Conservation (phyloP, 2,888 invertebrate species). For the Mythimna pallens region DNA sequence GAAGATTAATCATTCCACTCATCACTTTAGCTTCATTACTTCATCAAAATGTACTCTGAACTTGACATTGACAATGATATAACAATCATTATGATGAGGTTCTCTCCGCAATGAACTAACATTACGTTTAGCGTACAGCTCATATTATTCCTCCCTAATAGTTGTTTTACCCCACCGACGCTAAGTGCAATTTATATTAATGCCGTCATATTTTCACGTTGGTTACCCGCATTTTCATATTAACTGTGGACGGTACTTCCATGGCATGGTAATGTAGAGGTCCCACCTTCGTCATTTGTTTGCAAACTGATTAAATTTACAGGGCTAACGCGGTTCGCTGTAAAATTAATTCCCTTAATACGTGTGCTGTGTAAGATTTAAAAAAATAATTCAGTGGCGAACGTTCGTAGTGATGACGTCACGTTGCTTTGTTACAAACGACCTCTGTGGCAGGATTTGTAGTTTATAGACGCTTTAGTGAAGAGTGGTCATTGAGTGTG, state of each 20-base stretch:
- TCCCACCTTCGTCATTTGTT: slow-evolving; percentile 88
- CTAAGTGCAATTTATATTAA: slow-evolving; percentile 89
- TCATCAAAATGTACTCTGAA: background rate
- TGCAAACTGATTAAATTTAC: slow-evolving; percentile 88
- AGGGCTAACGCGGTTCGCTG: slow-evolving; percentile 80
- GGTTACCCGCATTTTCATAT: slow-evolving; percentile 88
- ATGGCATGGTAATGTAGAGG: slow-evolving; percentile 84
- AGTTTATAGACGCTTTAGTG: slow-evolving; percentile 56
- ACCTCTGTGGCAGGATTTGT: slow-evolving; percentile 53
- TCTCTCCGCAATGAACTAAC: slow-evolving; percentile 61
- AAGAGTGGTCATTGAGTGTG: slow-evolving; percentile 36
- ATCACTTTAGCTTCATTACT: background rate
- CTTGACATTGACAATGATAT: slow-evolving; percentile 47
- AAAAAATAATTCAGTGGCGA: slow-evolving; percentile 51
- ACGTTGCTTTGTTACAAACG: slow-evolving; percentile 13
- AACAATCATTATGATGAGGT: slow-evolving; percentile 33
- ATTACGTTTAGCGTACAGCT: slow-evolving; percentile 60
- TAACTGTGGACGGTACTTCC: slow-evolving; percentile 82
- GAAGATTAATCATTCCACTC: too few relatives aligned
- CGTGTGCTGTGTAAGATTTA: slow-evolving; percentile 66
- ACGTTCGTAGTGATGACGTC: slow-evolving; percentile 43
- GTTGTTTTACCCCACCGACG: slow-evolving; percentile 81
- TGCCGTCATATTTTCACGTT: slow-evolving; percentile 87
- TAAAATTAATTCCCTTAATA: slow-evolving; percentile 81
- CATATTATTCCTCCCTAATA: slow-evolving; percentile 70